Percentiles rank a stretch among this genome's conserved stretches.
These are phyloP conservation scores for Drosophila insularis DNA, from an alignment of 1,140 invertebrate genomes.

Conservation along the genomic window DNA sequence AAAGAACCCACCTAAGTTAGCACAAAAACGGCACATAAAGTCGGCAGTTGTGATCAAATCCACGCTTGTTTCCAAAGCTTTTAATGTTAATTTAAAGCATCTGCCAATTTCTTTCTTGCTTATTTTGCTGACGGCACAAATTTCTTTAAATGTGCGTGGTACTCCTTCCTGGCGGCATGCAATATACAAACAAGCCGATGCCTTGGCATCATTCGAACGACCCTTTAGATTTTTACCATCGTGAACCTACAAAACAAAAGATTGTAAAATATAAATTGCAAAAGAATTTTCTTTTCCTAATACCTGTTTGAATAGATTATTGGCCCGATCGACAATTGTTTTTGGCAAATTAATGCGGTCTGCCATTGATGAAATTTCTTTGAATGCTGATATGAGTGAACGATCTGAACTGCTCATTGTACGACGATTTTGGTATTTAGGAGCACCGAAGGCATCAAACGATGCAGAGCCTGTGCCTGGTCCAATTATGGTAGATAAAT, in stretches of 20 bases:
- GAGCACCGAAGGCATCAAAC: constrained; percentile 91
- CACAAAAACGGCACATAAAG: constrained; percentile 97
- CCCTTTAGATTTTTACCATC: constrained; percentile 98
- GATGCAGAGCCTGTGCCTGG: constrained; percentile 93
- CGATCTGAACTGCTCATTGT: constrained; percentile 97
- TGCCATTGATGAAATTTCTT: constrained; percentile 98
- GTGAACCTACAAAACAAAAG: constrained; percentile 87
- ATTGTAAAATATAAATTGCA: not conserved
- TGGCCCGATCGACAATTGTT: constrained; percentile 97
- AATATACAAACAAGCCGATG: constrained; percentile 99
- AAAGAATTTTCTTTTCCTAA: no score
- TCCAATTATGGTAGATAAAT: constrained; percentile 98
- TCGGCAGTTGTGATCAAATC: constrained; percentile 99
- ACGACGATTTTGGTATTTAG: constrained; percentile 96
- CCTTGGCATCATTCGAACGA: constrained; percentile 98
- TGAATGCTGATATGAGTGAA: constrained; percentile 96
- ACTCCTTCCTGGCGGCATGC: constrained; percentile 99
- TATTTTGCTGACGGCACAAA: constrained; percentile 98
- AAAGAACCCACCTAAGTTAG: constrained; percentile 86
- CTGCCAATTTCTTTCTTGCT: constrained; percentile 99
- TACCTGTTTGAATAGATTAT: constrained; percentile 97
- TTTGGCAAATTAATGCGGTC: constrained; percentile 98
- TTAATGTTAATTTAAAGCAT: constrained; percentile 97
- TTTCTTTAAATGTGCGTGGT: constrained; percentile 99
- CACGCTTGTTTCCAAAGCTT: constrained; percentile 96